Evolutionary conservation across 1,140 invertebrate genomes (phyloP).

Genomic region (Vollenhovia emeryi): DNA sequence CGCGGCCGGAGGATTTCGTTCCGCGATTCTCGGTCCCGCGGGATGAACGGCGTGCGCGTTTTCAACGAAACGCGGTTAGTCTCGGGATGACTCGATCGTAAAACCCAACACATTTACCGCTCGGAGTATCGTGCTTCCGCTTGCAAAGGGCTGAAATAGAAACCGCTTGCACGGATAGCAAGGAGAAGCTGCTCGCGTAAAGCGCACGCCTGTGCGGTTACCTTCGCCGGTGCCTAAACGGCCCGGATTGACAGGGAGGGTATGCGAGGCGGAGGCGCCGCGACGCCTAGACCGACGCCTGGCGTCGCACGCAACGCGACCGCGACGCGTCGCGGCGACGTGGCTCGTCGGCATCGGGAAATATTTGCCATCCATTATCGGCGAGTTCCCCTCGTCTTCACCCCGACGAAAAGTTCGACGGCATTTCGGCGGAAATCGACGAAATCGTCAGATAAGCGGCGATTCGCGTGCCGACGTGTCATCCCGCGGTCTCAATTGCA

Average conservation of each 20-base stretch:
- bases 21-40: background rate
- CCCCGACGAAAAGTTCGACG: background rate
- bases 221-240: constrained; percentile 6
- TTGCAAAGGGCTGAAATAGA: constrained; percentile 72
- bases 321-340: constrained; percentile 20
- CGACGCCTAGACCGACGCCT: constrained; percentile 73
- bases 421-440: background rate
- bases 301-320: constrained; percentile 71
- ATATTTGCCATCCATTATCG: constrained; percentile 50
- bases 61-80: background rate
- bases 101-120: constrained; percentile 4
- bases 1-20: background rate
- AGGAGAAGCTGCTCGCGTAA: constrained; percentile 63
- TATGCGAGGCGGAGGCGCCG: constrained; percentile 68
- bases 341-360: constrained; percentile 44
- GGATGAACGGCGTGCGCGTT: background rate
- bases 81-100: background rate
- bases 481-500: background rate
- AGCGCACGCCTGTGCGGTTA: constrained; percentile 67
- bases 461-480: background rate
- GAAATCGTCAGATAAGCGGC: background rate
- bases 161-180: constrained; percentile 66
- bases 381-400: no score
- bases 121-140: background rate
- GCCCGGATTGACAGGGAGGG: constrained; percentile 24